These are phyloP conservation scores for Climacteris rufus DNA, from an alignment of 2,113 vertebrate species.

Conservation along the genomic window DNA sequence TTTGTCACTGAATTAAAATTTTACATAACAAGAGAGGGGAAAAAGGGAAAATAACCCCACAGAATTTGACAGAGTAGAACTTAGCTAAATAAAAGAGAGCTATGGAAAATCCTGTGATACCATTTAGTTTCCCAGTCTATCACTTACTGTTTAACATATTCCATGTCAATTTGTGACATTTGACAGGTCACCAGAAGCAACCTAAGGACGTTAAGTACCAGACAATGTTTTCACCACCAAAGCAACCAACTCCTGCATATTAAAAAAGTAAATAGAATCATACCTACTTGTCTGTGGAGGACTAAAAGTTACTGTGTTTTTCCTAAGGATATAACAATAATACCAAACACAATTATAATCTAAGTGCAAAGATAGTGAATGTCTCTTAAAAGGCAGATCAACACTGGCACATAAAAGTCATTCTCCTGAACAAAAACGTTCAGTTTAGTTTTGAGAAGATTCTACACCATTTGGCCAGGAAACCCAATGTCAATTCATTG, in stretches of 20 bases:
- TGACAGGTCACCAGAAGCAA: neutral
- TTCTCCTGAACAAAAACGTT: neutral
- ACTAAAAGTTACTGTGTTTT: neutral
- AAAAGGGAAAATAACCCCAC: too few relatives aligned
- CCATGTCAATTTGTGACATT: neutral
- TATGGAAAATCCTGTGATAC: neutral
- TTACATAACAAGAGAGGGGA: accelerated
- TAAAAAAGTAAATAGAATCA: neutral
- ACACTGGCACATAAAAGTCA: accelerated
- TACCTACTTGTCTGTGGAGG: accelerated
- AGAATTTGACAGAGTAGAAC: neutral
- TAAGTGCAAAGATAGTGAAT: neutral
- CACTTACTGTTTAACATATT: neutral
- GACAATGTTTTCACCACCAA: neutral
- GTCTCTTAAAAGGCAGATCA: neutral
- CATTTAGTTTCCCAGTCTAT: neutral
- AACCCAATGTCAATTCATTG: neutral
- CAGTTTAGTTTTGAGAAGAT: neutral
- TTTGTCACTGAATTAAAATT: neutral
- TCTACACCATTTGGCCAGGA: neutral
- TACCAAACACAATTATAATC: neutral
- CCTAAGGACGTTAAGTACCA: neutral
- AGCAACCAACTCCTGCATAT: neutral
- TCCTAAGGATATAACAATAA: neutral
- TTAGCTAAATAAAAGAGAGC: neutral